Evolutionary conservation across 2,888 invertebrate genomes (phyloP).

Genomic region (Nasonia oneida): DNA sequence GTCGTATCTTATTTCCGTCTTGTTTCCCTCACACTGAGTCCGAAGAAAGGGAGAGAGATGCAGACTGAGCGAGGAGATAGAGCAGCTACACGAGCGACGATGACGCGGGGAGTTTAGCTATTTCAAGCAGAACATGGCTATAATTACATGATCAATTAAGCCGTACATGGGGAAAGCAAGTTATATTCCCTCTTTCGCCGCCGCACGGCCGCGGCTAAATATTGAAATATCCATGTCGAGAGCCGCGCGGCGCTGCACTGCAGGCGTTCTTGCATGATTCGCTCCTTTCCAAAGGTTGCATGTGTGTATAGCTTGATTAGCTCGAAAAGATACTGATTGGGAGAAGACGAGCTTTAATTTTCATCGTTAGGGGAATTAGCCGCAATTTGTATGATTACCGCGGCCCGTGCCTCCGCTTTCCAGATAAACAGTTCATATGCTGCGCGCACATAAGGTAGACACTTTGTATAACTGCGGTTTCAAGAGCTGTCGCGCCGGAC

Average conservation of each 20-base stretch:
- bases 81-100: constrained; percentile 57
- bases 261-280: neutral
- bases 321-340: constrained; percentile 20
- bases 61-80: constrained; percentile 64
- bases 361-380: constrained; percentile 41
- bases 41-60: constrained; percentile 52
- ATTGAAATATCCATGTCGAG: constrained; percentile 44
- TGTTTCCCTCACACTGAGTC: constrained; percentile 65
- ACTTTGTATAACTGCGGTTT: no score
- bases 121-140: constrained; percentile 30
- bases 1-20: constrained; percentile 77
- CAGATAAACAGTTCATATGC: neutral
- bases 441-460: neutral
- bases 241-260: neutral
- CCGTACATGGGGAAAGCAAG: constrained; percentile 29
- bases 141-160: constrained; percentile 58
- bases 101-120: constrained; percentile 32
- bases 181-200: constrained; percentile 45
- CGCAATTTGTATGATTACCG: constrained; percentile 41
- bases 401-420: neutral
- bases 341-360: constrained; percentile 36
- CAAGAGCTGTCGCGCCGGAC: no score
- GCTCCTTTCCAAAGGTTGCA: neutral
- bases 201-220: constrained; percentile 27
- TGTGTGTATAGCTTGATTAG: neutral